A percentile compares a stretch with the other conserved stretches of the same genome.
Conservation (phyloP, 64 coral and sea anemone genomes). For the Dendronephthya gigantea region DNA sequence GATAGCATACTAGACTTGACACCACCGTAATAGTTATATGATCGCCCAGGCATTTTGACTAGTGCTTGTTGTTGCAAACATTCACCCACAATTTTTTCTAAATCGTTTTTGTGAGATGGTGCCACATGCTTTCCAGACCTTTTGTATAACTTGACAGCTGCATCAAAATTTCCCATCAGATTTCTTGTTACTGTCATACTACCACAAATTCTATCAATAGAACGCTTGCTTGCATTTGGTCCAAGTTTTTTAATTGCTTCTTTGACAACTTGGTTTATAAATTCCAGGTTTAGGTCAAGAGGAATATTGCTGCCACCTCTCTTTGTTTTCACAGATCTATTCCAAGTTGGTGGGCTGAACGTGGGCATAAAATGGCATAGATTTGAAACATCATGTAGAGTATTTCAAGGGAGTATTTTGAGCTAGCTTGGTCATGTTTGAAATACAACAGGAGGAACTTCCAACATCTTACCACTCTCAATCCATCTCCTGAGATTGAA, state of each 20-base stretch:
- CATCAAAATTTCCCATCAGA: not conserved
- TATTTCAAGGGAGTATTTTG: not conserved
- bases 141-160: not conserved
- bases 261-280: slow-evolving; percentile 7
- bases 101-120: not conserved
- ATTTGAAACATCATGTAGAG: not conserved
- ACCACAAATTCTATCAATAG: not conserved
- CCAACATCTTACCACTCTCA: slow-evolving; percentile 34
- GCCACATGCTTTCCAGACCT: not conserved
- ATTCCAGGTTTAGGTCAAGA: not conserved
- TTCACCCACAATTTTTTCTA: not conserved
- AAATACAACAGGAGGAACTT: not conserved
- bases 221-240: not conserved
- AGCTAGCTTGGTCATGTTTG: not conserved
- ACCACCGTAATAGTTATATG: not conserved
- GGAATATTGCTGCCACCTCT: not conserved
- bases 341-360: not conserved
- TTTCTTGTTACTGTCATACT: not conserved
- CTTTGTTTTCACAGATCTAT: not conserved
- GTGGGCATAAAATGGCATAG: not conserved
- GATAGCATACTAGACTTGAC: slow-evolving; percentile 6
- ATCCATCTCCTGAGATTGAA: slow-evolving; percentile 36
- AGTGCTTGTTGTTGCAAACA: not conserved
- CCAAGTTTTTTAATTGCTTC: not conserved
- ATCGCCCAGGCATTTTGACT: not conserved